Evolutionary conservation across 2,888 invertebrate species (phyloP), one percentile per base, ranked within the genome.

Genomic region (Apoda limacodes): DNA sequence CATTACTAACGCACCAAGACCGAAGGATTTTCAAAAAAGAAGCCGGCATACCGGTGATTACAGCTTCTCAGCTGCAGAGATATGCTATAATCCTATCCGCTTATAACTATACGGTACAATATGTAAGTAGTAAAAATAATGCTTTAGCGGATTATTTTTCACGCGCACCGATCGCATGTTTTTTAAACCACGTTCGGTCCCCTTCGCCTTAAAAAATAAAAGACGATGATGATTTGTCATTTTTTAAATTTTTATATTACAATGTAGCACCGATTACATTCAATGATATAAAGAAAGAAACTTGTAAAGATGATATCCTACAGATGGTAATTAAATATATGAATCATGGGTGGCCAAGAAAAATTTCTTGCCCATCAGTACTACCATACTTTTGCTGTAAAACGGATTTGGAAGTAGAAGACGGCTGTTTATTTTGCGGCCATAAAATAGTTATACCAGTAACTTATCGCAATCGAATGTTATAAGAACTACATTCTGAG

Each of bases 281-380:
- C 19, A n/a, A 1, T 4, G 31, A 40, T 5, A 42, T 42, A 11
- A 28, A 23, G 19, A 13, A 17, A 3, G 37, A 35, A 11, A 34
- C 39, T 3, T 23, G 4, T 4, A 24, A 19, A 4, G 43, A 40
- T 12, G 28, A 22, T 2, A 9, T 34, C 5, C 20, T 43, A 9
- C 13, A 28, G 22, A 43, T 33, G 2, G 42, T 45, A 9, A 30
- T 32, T 2, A 40, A 35, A 5, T 46, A 42, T 17, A 35, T 43
- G 27, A 32, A 21, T n/a, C n/a, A 30, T 3, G 41, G 43, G 1
- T 45, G 43, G 43, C 45, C 45, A 12, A 27, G 41, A 1, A 45
- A 42, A 34, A 32, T 45, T 13, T 19, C 9, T 2, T 34, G 34
- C 28, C 32, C 30, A 14, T 19, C 11, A 2, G 25, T 43, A 13